Conservation (phyloP, 2,797 vertebrate species). For the Gambelia wislizenii region DNA sequence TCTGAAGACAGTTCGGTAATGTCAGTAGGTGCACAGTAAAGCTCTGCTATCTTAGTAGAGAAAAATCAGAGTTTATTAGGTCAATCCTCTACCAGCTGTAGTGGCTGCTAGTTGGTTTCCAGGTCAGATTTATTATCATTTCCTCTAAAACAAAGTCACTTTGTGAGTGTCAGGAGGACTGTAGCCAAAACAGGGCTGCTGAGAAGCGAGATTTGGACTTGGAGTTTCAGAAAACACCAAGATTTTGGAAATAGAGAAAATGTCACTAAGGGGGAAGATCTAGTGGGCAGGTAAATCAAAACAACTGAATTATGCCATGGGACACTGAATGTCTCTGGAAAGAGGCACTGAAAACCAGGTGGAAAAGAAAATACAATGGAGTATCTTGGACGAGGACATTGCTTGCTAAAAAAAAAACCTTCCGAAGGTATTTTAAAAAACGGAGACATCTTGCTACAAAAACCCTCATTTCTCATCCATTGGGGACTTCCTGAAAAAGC, state of each 20-base stretch:
- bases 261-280: too few relatives aligned
- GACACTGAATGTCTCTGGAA: not conserved
- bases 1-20: not conserved
- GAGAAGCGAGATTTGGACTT: too few relatives aligned
- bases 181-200: too few relatives aligned
- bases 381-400: not conserved
- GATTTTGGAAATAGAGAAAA: too few relatives aligned
- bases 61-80: not conserved
- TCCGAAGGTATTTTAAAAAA: too few relatives aligned
- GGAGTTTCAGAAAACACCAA: too few relatives aligned
- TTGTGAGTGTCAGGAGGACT: not conserved
- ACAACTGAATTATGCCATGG: not conserved
- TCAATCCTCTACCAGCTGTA: not conserved
- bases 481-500: too few relatives aligned
- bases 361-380: too few relatives aligned
- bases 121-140: not conserved
- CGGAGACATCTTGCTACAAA: too few relatives aligned
- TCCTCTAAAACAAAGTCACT: too few relatives aligned
- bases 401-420: not conserved
- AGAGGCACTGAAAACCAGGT: not conserved
- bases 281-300: too few relatives aligned
- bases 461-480: too few relatives aligned
- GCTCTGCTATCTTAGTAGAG: not conserved
- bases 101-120: not conserved
- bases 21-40: not conserved